A percentile compares a stretch with the other conserved stretches of the same genome.
Evolutionary conservation across 2,888 invertebrate species (phyloP).

Genomic region (Erebia aethiops): DNA sequence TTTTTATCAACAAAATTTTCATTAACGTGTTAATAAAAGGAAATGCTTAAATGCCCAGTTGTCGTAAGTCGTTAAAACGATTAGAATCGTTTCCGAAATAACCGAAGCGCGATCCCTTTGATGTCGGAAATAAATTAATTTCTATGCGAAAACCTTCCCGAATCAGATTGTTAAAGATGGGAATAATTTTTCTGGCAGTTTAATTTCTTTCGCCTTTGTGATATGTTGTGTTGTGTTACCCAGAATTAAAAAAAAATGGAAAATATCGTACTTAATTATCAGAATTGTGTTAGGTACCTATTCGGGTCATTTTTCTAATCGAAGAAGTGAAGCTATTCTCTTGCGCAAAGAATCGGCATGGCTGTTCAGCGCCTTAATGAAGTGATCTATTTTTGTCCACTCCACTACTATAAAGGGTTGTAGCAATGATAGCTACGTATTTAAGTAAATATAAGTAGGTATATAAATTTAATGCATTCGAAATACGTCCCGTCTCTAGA

Average conservation of each 20-base stretch:
- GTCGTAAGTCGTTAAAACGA: slow-evolving; percentile 26
- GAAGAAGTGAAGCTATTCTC: no score
- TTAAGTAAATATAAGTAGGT: no score
- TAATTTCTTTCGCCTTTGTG: slow-evolving; percentile 29
- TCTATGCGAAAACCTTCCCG: slow-evolving; percentile 45
- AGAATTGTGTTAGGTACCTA: no score
- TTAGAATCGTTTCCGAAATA: slow-evolving; percentile 32
- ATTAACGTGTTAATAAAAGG: slow-evolving; percentile 1
- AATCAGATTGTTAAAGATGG: slow-evolving; percentile 42
- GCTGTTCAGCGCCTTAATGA: no score
- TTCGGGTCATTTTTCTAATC: no score
- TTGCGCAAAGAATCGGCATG: no score
- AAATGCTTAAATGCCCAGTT: neutral
- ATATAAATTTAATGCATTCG: neutral
- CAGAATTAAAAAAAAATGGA: no score
- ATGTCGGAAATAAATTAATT: slow-evolving; percentile 56
- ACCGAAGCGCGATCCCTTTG: slow-evolving; percentile 46
- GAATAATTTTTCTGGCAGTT: slow-evolving; percentile 46
- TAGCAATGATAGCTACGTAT: no score
- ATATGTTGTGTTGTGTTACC: neutral
- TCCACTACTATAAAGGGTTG: no score
- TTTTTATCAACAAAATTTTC: neutral
- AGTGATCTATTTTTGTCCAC: no score
- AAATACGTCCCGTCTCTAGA: neutral
- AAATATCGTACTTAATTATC: no score